Evolutionary conservation across 1,140 invertebrate species (phyloP).

Genomic region (Formica selysi): DNA sequence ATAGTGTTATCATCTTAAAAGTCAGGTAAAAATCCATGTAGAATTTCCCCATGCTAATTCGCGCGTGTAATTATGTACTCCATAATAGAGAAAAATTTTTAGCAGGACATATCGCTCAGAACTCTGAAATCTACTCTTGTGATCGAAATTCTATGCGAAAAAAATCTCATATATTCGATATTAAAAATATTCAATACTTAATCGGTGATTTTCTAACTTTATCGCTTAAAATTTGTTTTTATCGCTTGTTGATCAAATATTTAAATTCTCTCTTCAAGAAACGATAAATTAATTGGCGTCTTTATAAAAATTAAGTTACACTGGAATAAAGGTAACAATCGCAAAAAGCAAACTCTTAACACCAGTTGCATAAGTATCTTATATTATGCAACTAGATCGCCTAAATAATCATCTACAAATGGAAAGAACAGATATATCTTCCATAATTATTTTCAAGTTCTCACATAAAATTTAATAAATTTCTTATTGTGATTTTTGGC

Average conservation of each 20-base stretch:
- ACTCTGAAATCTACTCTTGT: background rate
- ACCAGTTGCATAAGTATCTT: constrained; percentile 41
- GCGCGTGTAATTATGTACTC: constrained; percentile 16
- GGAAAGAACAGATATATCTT: background rate
- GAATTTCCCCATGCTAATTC: constrained; percentile 19
- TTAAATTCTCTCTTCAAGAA: constrained; percentile 2
- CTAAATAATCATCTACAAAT: background rate
- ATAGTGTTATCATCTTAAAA: constrained; percentile 50
- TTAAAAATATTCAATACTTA: constrained; percentile 13
- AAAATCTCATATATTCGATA: background rate
- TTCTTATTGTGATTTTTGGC: background rate
- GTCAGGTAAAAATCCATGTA: constrained; percentile 68
- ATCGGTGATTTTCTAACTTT: background rate
- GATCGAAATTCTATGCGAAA: background rate
- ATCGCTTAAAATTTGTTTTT: background rate
- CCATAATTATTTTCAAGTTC: constrained; percentile 7
- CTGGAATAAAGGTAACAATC: constrained; percentile 11
- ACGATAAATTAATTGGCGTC: background rate
- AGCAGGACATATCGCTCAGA: constrained; percentile 18
- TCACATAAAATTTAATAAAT: constrained; percentile 23
- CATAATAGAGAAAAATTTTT: constrained; percentile 52
- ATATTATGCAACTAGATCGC: constrained; percentile 28
- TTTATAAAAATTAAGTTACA: background rate
- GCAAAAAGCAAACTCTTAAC: constrained; percentile 39
- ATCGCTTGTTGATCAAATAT: background rate